Conservation (phyloP, 1,140 invertebrate species). For the Drosophila persimilis region DNA sequence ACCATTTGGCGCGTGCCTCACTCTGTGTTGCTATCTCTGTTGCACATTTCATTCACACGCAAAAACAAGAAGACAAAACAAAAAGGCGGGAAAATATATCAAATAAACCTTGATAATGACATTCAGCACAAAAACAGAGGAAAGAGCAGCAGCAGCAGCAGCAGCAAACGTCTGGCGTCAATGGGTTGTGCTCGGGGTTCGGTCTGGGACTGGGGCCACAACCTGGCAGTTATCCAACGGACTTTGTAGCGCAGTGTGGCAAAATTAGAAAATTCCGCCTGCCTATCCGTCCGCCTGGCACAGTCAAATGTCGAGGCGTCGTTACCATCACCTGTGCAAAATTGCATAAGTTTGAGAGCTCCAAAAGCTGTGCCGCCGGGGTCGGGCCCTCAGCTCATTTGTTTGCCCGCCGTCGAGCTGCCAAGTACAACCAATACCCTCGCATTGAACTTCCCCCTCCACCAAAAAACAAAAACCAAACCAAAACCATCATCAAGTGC, state of each 20-base stretch:
- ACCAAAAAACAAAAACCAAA: constrained; percentile 2
- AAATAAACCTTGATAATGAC: constrained; percentile 80
- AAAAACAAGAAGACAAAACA: constrained; percentile 44
- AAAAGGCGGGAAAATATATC: constrained; percentile 61
- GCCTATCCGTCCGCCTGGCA: constrained; percentile 44
- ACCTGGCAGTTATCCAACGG: constrained; percentile 74
- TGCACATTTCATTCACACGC: constrained; percentile 51
- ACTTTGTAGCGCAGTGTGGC: constrained; percentile 56
- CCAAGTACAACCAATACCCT: constrained; percentile 17
- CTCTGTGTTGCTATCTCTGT: constrained; percentile 10
- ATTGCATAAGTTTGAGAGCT: constrained; percentile 69
- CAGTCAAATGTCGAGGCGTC: constrained; percentile 75
- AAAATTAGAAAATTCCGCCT: constrained; percentile 63
- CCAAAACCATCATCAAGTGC: constrained; percentile 39
- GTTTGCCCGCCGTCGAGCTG: constrained; percentile 52
- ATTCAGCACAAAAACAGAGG: constrained; percentile 56
- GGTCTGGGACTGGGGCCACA: constrained; percentile 40
- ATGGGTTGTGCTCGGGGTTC: constrained; percentile 36
- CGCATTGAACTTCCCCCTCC: neutral
- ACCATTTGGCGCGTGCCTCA: constrained; percentile 13
- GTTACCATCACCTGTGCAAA: constrained; percentile 63
- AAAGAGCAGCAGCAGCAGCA: constrained; percentile 25
- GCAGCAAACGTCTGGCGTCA: constrained; percentile 52
- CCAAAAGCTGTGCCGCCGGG: constrained; percentile 47
- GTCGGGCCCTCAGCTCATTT: constrained; percentile 63